These are phyloP conservation scores for Fratercula arctica DNA, from an alignment of 2,797 vertebrate genomes.

Conservation along the genomic window DNA sequence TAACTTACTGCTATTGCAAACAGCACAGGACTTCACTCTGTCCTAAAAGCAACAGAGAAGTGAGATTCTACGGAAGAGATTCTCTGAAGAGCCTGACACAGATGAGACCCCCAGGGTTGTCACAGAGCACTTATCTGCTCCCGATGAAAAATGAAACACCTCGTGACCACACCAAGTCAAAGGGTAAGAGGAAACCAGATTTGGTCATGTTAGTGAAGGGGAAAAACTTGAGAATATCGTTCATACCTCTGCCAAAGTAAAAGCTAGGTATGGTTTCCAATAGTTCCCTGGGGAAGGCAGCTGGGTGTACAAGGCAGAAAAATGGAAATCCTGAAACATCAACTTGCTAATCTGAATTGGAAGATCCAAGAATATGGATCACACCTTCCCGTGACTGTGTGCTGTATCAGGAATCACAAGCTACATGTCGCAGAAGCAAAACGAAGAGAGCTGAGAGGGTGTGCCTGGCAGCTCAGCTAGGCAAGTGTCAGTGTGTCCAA, in stretches of 20 bases:
- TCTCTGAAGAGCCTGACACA: neutral
- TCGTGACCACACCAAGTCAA: neutral
- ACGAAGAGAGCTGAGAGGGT: neutral
- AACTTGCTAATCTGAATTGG: rapidly evolving
- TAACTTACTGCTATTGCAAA: neutral
- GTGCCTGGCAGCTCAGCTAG: neutral
- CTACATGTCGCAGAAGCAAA: neutral
- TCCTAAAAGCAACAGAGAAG: neutral
- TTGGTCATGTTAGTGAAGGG: neutral
- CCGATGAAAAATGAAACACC: neutral
- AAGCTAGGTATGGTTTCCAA: neutral
- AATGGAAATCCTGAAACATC: neutral
- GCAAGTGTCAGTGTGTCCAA: neutral
- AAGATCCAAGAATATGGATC: neutral
- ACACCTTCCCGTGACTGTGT: neutral
- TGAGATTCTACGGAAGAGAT: neutral
- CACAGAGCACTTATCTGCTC: neutral
- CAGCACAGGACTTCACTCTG: neutral
- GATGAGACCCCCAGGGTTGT: neutral
- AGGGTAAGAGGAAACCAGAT: neutral
- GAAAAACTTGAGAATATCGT: rapidly evolving
- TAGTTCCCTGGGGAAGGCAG: neutral
- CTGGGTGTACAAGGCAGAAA: neutral
- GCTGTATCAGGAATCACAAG: neutral
- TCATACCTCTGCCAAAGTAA: neutral